Conservation (phyloP, 2,888 invertebrate genomes). For the Drosophila emarginata region DNA sequence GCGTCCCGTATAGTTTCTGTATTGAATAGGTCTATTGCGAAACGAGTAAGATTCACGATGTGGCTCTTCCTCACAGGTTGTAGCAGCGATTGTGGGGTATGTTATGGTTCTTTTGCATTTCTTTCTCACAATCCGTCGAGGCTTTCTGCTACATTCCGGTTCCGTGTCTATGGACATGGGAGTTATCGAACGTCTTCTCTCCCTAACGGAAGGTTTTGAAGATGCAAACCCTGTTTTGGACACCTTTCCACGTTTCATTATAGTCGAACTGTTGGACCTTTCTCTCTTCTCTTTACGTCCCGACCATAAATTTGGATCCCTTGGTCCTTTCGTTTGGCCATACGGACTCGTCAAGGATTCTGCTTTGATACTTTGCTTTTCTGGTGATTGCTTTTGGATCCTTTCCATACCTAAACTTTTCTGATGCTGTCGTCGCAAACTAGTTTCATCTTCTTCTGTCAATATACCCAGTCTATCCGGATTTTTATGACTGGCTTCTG, state of each 20-base stretch:
- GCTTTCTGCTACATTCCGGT: not conserved
- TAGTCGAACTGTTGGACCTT: not conserved
- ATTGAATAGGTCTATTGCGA: not conserved
- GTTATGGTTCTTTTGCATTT: not conserved
- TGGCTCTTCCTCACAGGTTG: not conserved
- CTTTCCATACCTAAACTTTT: not conserved
- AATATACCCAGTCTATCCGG: not conserved
- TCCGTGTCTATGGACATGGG: not conserved
- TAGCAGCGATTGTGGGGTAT: not conserved
- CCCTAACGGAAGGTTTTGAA: too few relatives aligned
- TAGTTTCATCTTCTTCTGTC: not conserved
- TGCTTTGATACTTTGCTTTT: not conserved
- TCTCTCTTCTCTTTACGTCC: not conserved
- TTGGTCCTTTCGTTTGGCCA: not conserved
- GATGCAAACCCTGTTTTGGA: not conserved
- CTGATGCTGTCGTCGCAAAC: not conserved
- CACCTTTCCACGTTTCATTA: not conserved
- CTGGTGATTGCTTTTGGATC: not conserved
- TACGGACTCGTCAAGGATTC: not conserved
- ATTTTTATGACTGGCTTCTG: not conserved
- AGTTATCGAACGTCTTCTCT: not conserved
- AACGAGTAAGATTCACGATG: not conserved
- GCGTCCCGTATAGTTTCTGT: not conserved
- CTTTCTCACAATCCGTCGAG: not conserved
- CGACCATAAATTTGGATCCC: constrained; percentile 16